Base-by-base conservation (phyloP, 1,140 invertebrate genomes). In the Leptinotarsa undecemlineata region DNA sequence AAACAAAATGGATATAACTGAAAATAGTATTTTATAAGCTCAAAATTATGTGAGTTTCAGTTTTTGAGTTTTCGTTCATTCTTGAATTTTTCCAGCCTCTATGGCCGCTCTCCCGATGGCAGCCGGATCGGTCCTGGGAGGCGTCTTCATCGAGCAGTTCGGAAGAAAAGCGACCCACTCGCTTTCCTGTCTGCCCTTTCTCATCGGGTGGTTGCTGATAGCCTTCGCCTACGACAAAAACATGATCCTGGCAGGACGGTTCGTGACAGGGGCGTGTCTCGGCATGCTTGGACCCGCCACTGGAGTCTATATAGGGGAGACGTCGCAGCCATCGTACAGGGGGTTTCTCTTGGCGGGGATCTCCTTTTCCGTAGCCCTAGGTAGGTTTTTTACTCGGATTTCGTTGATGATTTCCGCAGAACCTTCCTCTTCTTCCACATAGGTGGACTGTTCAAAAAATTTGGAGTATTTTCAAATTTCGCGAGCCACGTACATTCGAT, bases 171-270 rank as follows among this genome's bases (percentile, higher is more conserved):
- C 81, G 11, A 89, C 90, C 0, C 87, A 92, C 67, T 83, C 90
- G 47, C 80, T 91, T 14, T 83, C 90, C n/a, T 88, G 87, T 20
- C 82, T 90, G 0, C 89, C 92, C 0, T 91, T 90, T 66, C 79
- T 91, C 1, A 69, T 89, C n/a, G 92, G 92, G 15, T 95, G 92
- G 91, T 77, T 90, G 4, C 77, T 90, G 13, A 90, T 94, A 14
- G 85, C 87, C 23, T 84, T 88, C 61, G 85, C 90, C 2, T 78
- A 84, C 3, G 85, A 85, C 75, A 77, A 90, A 3, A 62, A 80
- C 0, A 84, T 87, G 13, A 84, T 94, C 20, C 86, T 92, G 47
- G 78, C 88, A 3, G 92, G 92, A 2, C 87, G 93, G 77, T 87
- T 93, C 73, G 81, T 94, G 3, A 90, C 89, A 1, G 93, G 93